Evolutionary conservation across 2,888 invertebrate species (phyloP).

Genomic region (Amblyteles armatorius): DNA sequence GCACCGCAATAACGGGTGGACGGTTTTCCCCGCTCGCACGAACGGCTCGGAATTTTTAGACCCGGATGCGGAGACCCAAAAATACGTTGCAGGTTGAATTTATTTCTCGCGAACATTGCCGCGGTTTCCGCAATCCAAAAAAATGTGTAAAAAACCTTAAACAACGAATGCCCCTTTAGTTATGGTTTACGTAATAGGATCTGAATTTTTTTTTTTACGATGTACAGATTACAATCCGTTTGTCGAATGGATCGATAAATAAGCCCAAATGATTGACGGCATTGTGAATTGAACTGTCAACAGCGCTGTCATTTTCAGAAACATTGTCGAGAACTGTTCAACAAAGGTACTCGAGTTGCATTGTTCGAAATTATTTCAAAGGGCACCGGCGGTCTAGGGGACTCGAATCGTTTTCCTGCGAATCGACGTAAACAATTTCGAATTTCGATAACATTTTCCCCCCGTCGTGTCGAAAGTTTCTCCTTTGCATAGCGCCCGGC

Average conservation of each 20-base stretch:
- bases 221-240: neutral
- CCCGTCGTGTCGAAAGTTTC: slow-evolving; percentile 6
- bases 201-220: neutral
- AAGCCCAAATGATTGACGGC: neutral
- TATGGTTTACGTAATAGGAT: neutral
- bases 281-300: neutral
- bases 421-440: slow-evolving; percentile 23
- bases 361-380: neutral
- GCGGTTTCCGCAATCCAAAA: neutral
- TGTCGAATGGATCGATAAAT: neutral
- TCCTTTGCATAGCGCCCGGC: slow-evolving; percentile 16
- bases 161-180: neutral
- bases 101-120: slow-evolving; percentile 12
- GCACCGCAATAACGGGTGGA: slow-evolving; percentile 60
- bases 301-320: neutral
- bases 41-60: slow-evolving; percentile 44
- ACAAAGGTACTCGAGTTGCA: neutral
- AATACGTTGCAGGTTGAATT: slow-evolving; percentile 3
- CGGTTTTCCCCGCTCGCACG: slow-evolving; percentile 38
- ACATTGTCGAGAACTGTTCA: neutral
- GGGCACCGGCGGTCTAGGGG: neutral
- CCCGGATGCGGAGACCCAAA: slow-evolving; percentile 1
- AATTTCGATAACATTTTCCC: slow-evolving; percentile 17
- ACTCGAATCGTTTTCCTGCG: slow-evolving; percentile 2
- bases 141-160: neutral